Percentiles rank a stretch among this genome's conserved stretches.
These are phyloP conservation scores for Mallotus villosus DNA, from an alignment of 2,797 vertebrate species.

Conservation along the genomic window DNA sequence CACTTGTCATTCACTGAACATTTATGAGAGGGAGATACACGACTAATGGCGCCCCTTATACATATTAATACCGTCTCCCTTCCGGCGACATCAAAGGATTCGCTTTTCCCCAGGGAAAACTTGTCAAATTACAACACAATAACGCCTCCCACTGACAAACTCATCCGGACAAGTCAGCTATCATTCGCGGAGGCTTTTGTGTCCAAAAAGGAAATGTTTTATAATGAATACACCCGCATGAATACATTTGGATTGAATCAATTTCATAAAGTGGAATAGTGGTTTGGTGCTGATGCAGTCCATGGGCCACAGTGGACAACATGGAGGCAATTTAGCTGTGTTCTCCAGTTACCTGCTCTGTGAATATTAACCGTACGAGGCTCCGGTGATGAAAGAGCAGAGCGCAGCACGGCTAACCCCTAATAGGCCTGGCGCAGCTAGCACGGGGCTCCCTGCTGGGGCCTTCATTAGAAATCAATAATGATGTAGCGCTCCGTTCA, in stretches of 20 bases:
- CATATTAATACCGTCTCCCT: conserved; percentile 72
- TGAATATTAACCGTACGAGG: conserved; percentile 65
- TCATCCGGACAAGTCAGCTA: conserved; percentile 59
- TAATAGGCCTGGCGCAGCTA: conserved; percentile 17
- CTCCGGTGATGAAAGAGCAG: conserved; percentile 54
- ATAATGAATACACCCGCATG: conserved; percentile 52
- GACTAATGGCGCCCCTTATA: conserved; percentile 59
- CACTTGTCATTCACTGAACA: conserved; percentile 54
- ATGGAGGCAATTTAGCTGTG: not conserved
- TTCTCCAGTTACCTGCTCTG: conserved; percentile 38
- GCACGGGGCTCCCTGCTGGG: conserved; percentile 33
- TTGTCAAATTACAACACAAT: conserved; percentile 65
- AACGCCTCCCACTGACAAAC: conserved; percentile 62
- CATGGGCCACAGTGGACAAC: not conserved
- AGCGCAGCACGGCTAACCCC: conserved; percentile 40
- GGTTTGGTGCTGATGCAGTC: no score
- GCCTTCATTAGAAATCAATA: conserved; percentile 59
- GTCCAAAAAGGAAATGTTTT: conserved; percentile 55
- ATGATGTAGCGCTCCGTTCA: conserved; percentile 58
- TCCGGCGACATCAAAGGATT: conserved; percentile 62
- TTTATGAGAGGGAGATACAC: conserved; percentile 52
- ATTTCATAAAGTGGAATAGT: not conserved
- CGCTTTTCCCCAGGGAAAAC: conserved; percentile 40
- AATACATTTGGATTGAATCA: conserved; percentile 48
- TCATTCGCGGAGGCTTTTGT: conserved; percentile 56